Evolutionary conservation across 2,113 vertebrate species (phyloP).

Genomic region (Desmodus rotundus): DNA sequence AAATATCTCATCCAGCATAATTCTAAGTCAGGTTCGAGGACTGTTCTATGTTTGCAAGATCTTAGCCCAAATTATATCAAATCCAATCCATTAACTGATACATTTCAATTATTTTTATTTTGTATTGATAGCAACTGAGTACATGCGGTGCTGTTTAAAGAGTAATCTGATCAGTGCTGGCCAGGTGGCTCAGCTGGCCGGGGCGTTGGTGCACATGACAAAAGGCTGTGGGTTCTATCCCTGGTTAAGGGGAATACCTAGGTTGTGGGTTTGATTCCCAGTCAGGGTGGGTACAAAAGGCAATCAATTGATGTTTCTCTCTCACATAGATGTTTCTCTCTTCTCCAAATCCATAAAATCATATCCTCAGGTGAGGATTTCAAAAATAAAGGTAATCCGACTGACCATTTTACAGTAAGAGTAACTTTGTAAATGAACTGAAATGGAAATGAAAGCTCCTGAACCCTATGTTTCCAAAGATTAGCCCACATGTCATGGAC

Average conservation of each 20-base stretch:
- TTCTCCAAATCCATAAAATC: no score
- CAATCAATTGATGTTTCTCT: no score
- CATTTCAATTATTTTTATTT: not conserved
- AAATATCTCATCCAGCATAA: not conserved
- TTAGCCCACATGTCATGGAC: not conserved
- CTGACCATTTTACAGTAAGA: not conserved
- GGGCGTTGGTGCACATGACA: no score
- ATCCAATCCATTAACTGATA: not conserved
- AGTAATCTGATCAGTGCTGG: not conserved
- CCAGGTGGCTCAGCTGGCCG: no score
- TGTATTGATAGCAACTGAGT: not conserved
- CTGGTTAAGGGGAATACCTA: no score
- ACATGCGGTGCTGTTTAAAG: not conserved
- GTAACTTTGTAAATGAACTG: not conserved
- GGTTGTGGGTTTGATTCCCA: no score
- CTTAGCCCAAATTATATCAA: not conserved
- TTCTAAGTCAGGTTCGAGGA: not conserved
- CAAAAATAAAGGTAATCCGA: not conserved
- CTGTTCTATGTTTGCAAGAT: not conserved
- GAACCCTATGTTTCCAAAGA: not conserved
- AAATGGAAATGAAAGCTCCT: not conserved
- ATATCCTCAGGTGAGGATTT: no score
- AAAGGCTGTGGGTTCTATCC: no score
- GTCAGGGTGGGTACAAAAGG: no score
- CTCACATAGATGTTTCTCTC: no score